These are phyloP conservation scores for Polymixis flavicincta DNA, from an alignment of 2,888 invertebrate species.

Conservation along the genomic window DNA sequence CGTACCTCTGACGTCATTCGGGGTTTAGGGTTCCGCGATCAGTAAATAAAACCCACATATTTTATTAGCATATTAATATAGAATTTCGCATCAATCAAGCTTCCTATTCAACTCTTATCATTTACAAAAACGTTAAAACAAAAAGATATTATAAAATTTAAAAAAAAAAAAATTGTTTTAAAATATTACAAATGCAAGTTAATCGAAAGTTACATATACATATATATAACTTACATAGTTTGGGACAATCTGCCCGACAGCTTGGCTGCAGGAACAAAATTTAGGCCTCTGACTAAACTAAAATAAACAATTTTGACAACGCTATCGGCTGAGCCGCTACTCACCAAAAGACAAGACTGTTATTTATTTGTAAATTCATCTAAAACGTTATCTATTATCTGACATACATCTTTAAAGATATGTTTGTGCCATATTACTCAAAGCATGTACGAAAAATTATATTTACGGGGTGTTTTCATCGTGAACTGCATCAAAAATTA, in stretches of 20 bases:
- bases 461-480: slow-evolving; percentile 40
- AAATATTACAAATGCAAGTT: slow-evolving; percentile 64
- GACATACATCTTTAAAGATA: slow-evolving; percentile 58
- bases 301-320: slow-evolving; percentile 40
- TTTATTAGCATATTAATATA: slow-evolving; percentile 86
- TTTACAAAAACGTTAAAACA: slow-evolving; percentile 59
- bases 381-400: slow-evolving; percentile 64
- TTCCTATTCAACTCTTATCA: slow-evolving; percentile 68
- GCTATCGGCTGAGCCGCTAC: slow-evolving; percentile 34
- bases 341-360: slow-evolving; percentile 35
- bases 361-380: slow-evolving; percentile 66
- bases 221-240: no score
- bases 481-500: not conserved
- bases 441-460: slow-evolving; percentile 44
- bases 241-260: slow-evolving; percentile 41
- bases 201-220: slow-evolving; percentile 36
- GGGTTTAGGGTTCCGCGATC: slow-evolving; percentile 60
- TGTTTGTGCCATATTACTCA: slow-evolving; percentile 59
- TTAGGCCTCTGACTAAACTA: slow-evolving; percentile 28
- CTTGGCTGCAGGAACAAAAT: slow-evolving; percentile 52
- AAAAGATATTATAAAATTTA: slow-evolving; percentile 24
- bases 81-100: slow-evolving; percentile 82
- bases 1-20: slow-evolving; percentile 74
- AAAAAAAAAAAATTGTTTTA: slow-evolving; percentile 43
- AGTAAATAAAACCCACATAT: slow-evolving; percentile 72